Percentiles rank a stretch among this genome's conserved stretches.
Evolutionary conservation across 2,888 invertebrate species (phyloP).

Genomic region (Ellobium chinense): DNA sequence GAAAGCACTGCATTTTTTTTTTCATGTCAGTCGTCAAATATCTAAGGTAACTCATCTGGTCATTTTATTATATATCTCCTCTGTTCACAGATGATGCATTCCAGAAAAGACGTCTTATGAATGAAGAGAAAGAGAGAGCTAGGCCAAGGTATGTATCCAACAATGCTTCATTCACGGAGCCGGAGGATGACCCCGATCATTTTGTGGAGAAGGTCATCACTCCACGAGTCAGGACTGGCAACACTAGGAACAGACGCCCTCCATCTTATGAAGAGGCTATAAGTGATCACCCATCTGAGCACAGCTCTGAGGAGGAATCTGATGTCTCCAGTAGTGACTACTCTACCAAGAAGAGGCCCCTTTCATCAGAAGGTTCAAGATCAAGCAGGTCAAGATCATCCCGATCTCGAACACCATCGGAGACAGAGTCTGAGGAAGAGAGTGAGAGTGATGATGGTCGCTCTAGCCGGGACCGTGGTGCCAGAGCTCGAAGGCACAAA

Average conservation of each 20-base stretch:
- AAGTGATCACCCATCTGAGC: constrained; percentile 29
- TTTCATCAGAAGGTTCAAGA: constrained; percentile 20
- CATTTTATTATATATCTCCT: not conserved
- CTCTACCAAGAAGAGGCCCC: constrained; percentile 12
- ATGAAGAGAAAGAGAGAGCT: constrained; percentile 2
- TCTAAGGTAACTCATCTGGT: not conserved
- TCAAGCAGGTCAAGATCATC: constrained; percentile 13
- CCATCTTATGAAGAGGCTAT: constrained; percentile 49
- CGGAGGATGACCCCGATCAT: constrained; percentile 64
- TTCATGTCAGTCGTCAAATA: not conserved
- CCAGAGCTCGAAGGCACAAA: constrained; percentile 18
- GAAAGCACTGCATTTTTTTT: not conserved
- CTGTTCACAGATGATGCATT: constrained; percentile 27
- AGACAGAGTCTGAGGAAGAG: constrained; percentile 50
- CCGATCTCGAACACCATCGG: constrained; percentile 21
- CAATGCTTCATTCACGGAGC: constrained; percentile 54
- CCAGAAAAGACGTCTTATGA: constrained; percentile 26
- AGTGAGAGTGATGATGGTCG: constrained; percentile 3
- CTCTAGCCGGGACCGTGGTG: constrained; percentile 1
- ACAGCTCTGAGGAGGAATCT: constrained; percentile 32
- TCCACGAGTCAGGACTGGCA: constrained; percentile 53
- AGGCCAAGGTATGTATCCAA: constrained; percentile 17
- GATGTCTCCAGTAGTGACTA: constrained; percentile 12
- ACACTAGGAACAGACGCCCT: constrained; percentile 3
- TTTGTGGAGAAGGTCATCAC: constrained; percentile 64